Base-by-base conservation (phyloP, 2,797 vertebrate genomes). In the Buphagus erythrorhynchus region DNA sequence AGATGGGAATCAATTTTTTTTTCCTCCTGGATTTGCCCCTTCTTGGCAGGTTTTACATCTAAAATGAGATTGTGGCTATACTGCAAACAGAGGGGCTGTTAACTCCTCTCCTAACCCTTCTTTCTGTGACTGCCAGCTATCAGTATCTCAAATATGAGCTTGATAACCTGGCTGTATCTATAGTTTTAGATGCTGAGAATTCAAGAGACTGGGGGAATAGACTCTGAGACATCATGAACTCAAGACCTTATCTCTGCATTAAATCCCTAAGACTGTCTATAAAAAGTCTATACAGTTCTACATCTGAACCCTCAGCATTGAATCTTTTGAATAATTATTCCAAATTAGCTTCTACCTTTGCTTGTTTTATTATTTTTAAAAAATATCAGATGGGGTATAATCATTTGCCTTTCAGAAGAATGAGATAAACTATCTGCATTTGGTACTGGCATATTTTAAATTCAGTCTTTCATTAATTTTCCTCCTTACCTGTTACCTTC, bases 391-490 rank as follows among this genome's bases (percentile, higher is more conserved):
- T 92, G 46, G 62, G 26, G 42, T 77, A 51, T 81, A 95, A 90
- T 93, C 20, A 46, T 86, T 94, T 79, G 40, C 52, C 72, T 96
- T 45, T 49, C 42, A 74, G 65, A 38, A 82, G 78, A 93, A 87
- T 87, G 65, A 92, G 81, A 84, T 57, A 76, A 94, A 93, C 45
- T 83, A 35, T 91, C 91, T 96, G 83, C 45, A 57, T 92, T 91
- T 71, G n/a, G 42, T 76, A 25, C n/a, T 94, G 83, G 59, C 83
- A 28, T 87, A 69, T 89, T 95, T 96, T 94, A 93, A 91, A 96
- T 93, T 96, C 89, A 87, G 35, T 45, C 67, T 90, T 96, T 95
- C 80, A 93, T 95, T 94, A 91, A 59, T 93, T 94, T 87, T 96
- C 86, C 69, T 93, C 31, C 65, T 92, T 87, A 93, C 92, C 87